Evolutionary conservation across 2,888 invertebrate species (phyloP), one percentile per base, ranked within the genome.

Genomic region (Ectemnius cavifrons): DNA sequence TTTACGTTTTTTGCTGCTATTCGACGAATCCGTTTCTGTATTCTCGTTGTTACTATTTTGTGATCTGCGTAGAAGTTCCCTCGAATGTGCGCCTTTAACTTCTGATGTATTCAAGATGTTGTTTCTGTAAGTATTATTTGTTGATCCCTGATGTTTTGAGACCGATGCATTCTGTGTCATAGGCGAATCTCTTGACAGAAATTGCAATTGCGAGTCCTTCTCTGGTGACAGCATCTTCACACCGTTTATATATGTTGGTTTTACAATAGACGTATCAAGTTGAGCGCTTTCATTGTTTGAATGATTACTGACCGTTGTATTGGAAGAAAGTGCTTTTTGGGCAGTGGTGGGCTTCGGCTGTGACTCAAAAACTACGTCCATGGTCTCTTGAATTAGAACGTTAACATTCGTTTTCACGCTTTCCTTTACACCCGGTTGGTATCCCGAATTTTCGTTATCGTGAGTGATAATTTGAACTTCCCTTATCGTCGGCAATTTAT

Each of bases 161-260:
- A 14, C 47, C 47, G 47, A 14, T 49, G 49, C 3, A n/a, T 2
- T 4, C 2, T 67, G 20, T n/a, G 5, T 20, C 16, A 37, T 37
- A 1, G 79, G 82, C 0, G 75, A 73, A 1, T 73, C 73, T 5
- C 65, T 46, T 1, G 67, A 16, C 14, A 82, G 77, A 8, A 68
- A 81, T 58, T 75, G 79, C 6, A 82, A 61, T 61, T 82, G 82
- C 2, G 82, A 80, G 59, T 85, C 80, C 46, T 82, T 67, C 18
- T 79, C 71, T 2, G 84, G 72, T 4, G 83, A 77, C 6, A 82
- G n/a, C n/a, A 85, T 28, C 46, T 69, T 81, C n/a, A 75, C 52
- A 4, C 11, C 8, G 16, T 8, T 28, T 0, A n/a, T 63, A 47
- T 23, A 2, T 6, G 16, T 4, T 1, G 18, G n/a, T 5, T n/a